A percentile compares a stretch with the other conserved stretches of the same genome.
phyloP scores from a whole-genome alignment of 1,140 invertebrate species.

The Euwallacea fornicatus region DNA sequence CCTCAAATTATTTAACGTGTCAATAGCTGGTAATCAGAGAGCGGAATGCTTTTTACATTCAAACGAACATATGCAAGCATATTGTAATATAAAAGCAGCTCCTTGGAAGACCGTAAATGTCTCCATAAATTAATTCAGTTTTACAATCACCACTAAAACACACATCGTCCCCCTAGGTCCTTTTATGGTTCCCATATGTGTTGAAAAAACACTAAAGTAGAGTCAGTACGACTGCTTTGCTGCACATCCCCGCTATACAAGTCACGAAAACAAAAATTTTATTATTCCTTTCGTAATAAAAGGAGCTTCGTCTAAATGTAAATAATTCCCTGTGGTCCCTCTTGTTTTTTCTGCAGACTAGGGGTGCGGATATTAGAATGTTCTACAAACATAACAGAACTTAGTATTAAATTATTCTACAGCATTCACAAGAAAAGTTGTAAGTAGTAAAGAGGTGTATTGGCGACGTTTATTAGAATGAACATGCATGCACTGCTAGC shows the following conservation, averaged over 20 bases:
- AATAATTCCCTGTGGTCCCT: conserved; percentile 12
- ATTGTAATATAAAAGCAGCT: too few relatives aligned
- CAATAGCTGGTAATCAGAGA: too few relatives aligned
- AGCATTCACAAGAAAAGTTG: too few relatives aligned
- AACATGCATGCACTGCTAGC: too few relatives aligned
- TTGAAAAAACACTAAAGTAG: conserved; percentile 1
- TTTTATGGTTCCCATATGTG: conserved; percentile 11
- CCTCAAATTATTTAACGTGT: too few relatives aligned
- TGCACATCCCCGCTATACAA: neutral
- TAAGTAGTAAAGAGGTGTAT: too few relatives aligned
- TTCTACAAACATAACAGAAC: neutral
- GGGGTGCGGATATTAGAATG: neutral
- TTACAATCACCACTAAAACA: neutral
- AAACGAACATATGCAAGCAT: too few relatives aligned
- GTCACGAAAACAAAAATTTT: conserved; percentile 15
- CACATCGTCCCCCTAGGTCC: conserved; percentile 1
- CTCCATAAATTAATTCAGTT: conserved; percentile 2
- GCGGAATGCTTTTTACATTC: too few relatives aligned
- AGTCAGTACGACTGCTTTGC: neutral
- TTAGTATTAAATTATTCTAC: too few relatives aligned
- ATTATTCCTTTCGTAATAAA: conserved; percentile 4
- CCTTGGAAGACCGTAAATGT: neutral
- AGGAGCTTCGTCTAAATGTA: conserved; percentile 16
- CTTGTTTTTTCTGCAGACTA: conserved; percentile 1
- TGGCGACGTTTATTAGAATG: too few relatives aligned